Conservation (phyloP, 1,140 invertebrate genomes). For the Heliothis virescens region DNA sequence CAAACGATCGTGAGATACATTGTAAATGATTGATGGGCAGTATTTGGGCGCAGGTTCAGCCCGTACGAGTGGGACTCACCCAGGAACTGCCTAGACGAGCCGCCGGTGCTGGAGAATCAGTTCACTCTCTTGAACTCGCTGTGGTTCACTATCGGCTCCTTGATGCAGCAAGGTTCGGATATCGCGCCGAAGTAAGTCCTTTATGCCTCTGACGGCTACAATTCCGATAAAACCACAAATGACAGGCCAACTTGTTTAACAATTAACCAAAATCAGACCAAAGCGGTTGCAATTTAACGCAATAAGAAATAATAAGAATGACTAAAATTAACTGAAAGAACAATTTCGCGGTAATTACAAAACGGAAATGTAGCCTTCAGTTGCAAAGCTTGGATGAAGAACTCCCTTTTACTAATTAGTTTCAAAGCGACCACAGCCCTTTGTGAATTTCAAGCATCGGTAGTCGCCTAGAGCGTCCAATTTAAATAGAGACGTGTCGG, state of each 20-base stretch:
- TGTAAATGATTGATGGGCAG: constrained; percentile 63
- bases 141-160: constrained; percentile 95
- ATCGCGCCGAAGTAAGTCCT: constrained; percentile 92
- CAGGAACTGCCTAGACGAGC: constrained; percentile 92
- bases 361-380: constrained; percentile 70
- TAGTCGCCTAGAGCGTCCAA: constrained; percentile 68
- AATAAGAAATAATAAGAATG: constrained; percentile 29
- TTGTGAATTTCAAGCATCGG: constrained; percentile 82
- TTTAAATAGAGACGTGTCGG: constrained; percentile 76
- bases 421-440: constrained; percentile 81
- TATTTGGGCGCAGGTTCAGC: constrained; percentile 90
- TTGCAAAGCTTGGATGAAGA: constrained; percentile 66
- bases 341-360: constrained; percentile 48
- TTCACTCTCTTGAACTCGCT: constrained; percentile 95
- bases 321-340: constrained; percentile 35
- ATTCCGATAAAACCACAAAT: constrained; percentile 49
- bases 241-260: neutral
- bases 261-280: constrained; percentile 9
- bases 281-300: constrained; percentile 7
- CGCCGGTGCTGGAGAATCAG: constrained; percentile 93
- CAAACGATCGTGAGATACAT: constrained; percentile 18
- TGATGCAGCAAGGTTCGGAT: constrained; percentile 97
- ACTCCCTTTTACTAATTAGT: constrained; percentile 79
- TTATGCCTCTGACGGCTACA: constrained; percentile 62
- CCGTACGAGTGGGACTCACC: constrained; percentile 96